A percentile compares a stretch with the other conserved stretches of the same genome.
These are phyloP conservation scores for Sigmodon hispidus DNA, from an alignment of 2,113 vertebrate species.

Conservation along the genomic window DNA sequence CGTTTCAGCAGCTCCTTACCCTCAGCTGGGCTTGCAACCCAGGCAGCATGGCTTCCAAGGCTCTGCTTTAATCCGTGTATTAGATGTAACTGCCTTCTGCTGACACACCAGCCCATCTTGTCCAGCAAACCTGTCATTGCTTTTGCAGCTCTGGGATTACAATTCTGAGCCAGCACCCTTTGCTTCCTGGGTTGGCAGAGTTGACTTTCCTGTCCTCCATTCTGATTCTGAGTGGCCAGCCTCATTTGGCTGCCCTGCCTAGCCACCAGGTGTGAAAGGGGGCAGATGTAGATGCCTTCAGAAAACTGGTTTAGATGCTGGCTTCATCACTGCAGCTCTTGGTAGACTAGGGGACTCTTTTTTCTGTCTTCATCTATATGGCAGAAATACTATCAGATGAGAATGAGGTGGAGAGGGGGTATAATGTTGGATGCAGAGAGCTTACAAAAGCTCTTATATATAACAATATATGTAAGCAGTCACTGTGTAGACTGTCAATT, in stretches of 20 bases:
- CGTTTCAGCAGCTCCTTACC: neutral
- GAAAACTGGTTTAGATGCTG: neutral
- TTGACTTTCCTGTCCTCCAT: neutral
- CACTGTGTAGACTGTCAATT: neutral
- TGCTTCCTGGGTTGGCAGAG: accelerated
- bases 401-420: neutral
- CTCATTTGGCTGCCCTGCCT: neutral
- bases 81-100: neutral
- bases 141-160: too few species aligned
- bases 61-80: neutral
- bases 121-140: too few species aligned
- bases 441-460: neutral
- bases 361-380: neutral
- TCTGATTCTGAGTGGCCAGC: neutral
- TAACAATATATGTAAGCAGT: neutral
- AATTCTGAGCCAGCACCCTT: neutral
- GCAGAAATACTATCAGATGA: neutral
- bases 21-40: neutral
- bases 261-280: neutral
- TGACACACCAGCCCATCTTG: neutral
- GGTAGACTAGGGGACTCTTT: neutral
- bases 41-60: neutral
- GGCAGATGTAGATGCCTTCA: neutral
- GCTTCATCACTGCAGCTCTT: neutral
- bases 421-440: neutral